Conservation (phyloP, 2,113 vertebrate species). For the Myrmecophaga tridactyla region DNA sequence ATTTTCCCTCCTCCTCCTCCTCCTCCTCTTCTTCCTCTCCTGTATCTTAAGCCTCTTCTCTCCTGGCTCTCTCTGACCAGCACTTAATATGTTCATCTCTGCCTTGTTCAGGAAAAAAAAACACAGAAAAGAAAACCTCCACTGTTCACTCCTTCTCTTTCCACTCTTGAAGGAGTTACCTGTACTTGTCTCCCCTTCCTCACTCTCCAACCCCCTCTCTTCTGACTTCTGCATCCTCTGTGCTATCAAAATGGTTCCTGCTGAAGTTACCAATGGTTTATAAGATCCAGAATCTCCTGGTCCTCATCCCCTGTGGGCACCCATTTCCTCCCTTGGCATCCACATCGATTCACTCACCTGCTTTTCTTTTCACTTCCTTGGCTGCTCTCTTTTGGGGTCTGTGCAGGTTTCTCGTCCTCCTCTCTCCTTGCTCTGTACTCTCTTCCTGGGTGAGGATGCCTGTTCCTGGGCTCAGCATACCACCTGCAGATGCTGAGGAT, state of each 20-base stretch:
- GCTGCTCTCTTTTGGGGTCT: background rate
- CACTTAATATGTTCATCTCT: background rate
- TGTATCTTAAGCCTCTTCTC: background rate
- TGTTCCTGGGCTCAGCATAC: background rate
- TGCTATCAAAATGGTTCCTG: too few relatives aligned
- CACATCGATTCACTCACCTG: rapidly evolving
- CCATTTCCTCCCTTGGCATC: background rate
- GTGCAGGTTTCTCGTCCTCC: background rate
- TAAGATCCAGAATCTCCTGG: rapidly evolving
- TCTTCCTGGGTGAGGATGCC: background rate
- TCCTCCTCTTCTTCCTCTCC: background rate
- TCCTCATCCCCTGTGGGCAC: background rate
- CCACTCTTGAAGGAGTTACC: background rate
- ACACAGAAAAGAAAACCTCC: background rate
- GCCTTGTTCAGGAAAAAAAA: background rate
- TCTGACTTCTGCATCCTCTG: background rate
- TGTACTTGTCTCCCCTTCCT: rapidly evolving
- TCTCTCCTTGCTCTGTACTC: background rate
- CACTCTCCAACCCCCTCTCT: rapidly evolving
- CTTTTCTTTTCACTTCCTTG: background rate
- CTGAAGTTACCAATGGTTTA: background rate
- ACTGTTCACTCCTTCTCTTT: too few relatives aligned
- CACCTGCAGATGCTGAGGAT: background rate
- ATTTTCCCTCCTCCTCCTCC: too few relatives aligned
- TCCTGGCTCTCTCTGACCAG: background rate